phyloP scores from a whole-genome alignment of 2,113 vertebrate species.

The Ochotona curzoniae region DNA sequence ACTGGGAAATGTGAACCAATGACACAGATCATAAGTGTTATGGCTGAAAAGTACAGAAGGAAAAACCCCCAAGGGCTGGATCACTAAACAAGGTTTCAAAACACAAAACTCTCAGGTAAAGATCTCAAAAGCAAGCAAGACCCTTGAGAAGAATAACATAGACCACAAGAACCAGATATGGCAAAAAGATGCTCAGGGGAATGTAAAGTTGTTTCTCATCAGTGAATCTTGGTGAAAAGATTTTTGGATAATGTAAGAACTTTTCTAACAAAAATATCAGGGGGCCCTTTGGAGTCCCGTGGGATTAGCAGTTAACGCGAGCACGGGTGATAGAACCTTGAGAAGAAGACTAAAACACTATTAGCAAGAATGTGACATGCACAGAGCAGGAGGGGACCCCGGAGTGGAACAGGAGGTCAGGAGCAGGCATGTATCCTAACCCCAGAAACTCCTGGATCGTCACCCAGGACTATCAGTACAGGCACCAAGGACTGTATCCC shows the following conservation, averaged over 20 bases:
- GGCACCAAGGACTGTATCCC: too few relatives aligned
- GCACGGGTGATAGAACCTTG: not conserved
- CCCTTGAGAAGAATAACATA: not conserved
- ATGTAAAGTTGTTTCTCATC: not conserved
- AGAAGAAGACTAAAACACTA: not conserved
- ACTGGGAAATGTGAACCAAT: too few relatives aligned
- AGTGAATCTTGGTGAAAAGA: not conserved
- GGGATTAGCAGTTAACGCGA: not conserved
- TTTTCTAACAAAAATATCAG: not conserved
- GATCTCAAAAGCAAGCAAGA: not conserved
- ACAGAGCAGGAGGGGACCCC: too few relatives aligned
- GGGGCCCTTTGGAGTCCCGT: not conserved
- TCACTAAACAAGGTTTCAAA: not conserved
- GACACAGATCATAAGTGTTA: too few relatives aligned
- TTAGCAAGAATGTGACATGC: not conserved
- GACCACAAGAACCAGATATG: not conserved
- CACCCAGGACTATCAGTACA: too few relatives aligned
- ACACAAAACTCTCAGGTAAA: not conserved
- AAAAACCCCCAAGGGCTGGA: too few relatives aligned
- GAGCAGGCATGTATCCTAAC: too few relatives aligned
- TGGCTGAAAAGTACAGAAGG: too few relatives aligned
- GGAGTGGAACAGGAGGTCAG: too few relatives aligned
- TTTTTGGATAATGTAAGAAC: too few relatives aligned
- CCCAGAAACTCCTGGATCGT: too few relatives aligned
- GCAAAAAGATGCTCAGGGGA: too few relatives aligned